A percentile compares a stretch with the other conserved stretches of the same genome.
Evolutionary conservation across 2,888 invertebrate species (phyloP).

Genomic region (Cantharis nigra): DNA sequence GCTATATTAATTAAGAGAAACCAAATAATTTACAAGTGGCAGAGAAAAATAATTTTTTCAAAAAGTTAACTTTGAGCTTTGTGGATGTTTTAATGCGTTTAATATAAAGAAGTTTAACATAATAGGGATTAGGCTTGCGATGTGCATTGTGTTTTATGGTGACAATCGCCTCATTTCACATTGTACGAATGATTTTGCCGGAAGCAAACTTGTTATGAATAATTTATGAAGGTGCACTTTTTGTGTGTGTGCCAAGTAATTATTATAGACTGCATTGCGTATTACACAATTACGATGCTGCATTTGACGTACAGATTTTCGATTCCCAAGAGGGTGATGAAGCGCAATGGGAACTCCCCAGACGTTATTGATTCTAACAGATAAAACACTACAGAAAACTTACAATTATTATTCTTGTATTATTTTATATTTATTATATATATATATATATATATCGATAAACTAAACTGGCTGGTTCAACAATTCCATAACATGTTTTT

Average conservation of each 20-base stretch:
- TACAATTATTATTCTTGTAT: slow-evolving; percentile 12
- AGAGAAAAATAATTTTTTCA: not conserved
- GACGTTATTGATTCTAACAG: slow-evolving; percentile 15
- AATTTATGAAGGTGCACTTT: slow-evolving; percentile 15
- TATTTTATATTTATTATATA: not conserved
- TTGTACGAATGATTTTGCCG: slow-evolving; percentile 10
- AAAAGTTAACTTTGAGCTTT: not conserved
- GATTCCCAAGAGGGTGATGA: slow-evolving; percentile 21
- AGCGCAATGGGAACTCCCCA: slow-evolving; percentile 6
- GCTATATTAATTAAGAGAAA: not conserved
- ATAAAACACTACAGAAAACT: slow-evolving; percentile 18
- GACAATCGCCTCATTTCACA: slow-evolving; percentile 18
- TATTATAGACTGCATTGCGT: slow-evolving; percentile 7
- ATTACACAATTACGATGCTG: slow-evolving; percentile 16
- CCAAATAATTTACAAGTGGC: not conserved
- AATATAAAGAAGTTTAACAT: not conserved
- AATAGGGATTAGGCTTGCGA: slow-evolving; percentile 5
- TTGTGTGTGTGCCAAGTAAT: slow-evolving; percentile 10
- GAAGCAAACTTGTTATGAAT: slow-evolving; percentile 5
- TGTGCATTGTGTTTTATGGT: slow-evolving; percentile 5
- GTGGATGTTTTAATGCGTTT: not conserved
- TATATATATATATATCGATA: not conserved
- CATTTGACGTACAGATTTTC: slow-evolving; percentile 19
- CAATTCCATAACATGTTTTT: not conserved
- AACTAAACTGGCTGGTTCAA: not conserved